A percentile compares a stretch with the other conserved stretches of the same genome.
These are phyloP conservation scores for Tamandua tetradactyla DNA, from an alignment of 2,797 vertebrate genomes.

Conservation along the genomic window DNA sequence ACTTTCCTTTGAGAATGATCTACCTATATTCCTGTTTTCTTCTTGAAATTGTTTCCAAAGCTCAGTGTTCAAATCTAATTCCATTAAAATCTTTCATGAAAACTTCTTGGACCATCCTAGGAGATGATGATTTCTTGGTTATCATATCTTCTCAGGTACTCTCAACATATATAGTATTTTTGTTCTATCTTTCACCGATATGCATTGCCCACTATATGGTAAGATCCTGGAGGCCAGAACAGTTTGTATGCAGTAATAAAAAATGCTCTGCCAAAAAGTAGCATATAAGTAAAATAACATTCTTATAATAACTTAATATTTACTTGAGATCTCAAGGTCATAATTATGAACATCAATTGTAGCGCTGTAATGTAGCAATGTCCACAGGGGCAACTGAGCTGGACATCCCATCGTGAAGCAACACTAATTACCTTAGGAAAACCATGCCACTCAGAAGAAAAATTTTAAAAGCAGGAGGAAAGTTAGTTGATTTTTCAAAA, in stretches of 20 bases:
- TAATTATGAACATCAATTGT: neutral
- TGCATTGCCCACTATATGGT: neutral
- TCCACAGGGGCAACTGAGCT: neutral
- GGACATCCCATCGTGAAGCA: neutral
- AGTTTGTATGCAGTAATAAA: neutral
- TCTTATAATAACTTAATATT: neutral
- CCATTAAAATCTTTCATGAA: slow-evolving; percentile 41
- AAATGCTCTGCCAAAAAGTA: neutral
- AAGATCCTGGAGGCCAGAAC: neutral
- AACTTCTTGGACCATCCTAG: slow-evolving; percentile 17
- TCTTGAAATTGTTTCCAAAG: slow-evolving; percentile 62
- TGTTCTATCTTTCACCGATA: neutral
- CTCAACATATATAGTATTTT: neutral
- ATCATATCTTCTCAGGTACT: neutral
- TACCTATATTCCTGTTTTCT: slow-evolving; percentile 47
- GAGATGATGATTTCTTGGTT: slow-evolving; percentile 50
- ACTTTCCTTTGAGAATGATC: slow-evolving; percentile 28
- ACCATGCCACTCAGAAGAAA: neutral
- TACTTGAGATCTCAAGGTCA: neutral
- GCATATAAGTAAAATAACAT: neutral
- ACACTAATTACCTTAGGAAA: neutral
- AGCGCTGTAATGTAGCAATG: neutral
- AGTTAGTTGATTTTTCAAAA: neutral
- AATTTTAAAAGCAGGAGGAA: neutral
- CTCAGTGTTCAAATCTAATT: slow-evolving; percentile 40